Conservation (phyloP, 2,797 vertebrate species). For the Spondyliosoma cantharus region DNA sequence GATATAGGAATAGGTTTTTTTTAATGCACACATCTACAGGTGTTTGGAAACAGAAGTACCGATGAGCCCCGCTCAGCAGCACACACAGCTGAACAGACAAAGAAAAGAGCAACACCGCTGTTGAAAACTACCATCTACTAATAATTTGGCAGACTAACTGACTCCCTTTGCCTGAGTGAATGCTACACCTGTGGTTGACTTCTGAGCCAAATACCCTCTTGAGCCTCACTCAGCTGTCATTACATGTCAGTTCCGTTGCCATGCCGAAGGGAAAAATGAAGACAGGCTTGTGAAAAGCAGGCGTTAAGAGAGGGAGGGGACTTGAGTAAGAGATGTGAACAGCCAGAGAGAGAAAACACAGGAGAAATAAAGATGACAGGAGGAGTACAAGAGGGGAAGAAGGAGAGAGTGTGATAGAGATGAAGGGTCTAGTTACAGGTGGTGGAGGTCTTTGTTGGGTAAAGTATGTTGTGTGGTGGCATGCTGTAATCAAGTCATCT, state of each 20-base stretch:
- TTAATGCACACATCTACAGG: neutral
- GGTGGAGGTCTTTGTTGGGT: conserved; percentile 53
- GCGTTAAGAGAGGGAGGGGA: conserved; percentile 5
- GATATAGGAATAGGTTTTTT: too few relatives aligned
- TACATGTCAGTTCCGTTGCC: neutral
- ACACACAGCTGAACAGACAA: neutral
- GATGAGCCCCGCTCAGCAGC: neutral
- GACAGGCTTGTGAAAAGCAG: conserved; percentile 6
- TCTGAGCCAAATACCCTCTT: conserved; percentile 21
- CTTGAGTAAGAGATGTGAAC: neutral
- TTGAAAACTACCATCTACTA: neutral
- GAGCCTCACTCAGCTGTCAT: conserved; percentile 34
- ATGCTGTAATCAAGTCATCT: conserved; percentile 82
- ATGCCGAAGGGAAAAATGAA: neutral
- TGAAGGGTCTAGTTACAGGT: conserved; percentile 63
- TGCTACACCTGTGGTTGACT: conserved; percentile 27
- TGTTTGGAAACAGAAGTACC: neutral
- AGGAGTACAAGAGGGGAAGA: conserved; percentile 20
- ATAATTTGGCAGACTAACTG: conserved; percentile 23
- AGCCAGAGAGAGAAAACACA: conserved; percentile 5
- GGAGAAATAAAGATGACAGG: conserved; percentile 4
- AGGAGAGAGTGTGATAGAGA: conserved; percentile 36
- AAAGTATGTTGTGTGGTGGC: conserved; percentile 42
- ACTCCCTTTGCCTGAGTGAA: conserved; percentile 19
- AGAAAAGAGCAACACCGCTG: neutral